phyloP scores from a whole-genome alignment of 1,140 invertebrate species.

The Calosoma granatense region DNA sequence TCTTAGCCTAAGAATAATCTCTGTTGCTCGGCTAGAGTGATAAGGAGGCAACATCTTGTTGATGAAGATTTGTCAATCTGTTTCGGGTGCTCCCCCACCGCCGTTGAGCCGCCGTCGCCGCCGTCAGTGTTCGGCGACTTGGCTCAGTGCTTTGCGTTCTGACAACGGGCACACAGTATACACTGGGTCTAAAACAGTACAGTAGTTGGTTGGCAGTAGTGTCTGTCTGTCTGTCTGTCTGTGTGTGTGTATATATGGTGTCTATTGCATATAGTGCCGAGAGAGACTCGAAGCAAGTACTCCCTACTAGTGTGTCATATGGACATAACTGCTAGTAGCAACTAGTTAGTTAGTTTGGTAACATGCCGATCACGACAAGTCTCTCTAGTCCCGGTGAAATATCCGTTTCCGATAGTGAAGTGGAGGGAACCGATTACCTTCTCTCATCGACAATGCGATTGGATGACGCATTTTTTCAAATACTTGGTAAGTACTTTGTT shows the following conservation, averaged over 20 bases:
- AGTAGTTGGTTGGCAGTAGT: too few relatives aligned
- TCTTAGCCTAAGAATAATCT: too few relatives aligned
- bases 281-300: too few relatives aligned
- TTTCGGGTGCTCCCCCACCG: background rate
- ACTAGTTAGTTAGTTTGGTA: background rate
- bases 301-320: background rate
- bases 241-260: too few relatives aligned
- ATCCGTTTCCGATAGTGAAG: constrained; percentile 36
- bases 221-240: too few relatives aligned
- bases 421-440: constrained; percentile 48
- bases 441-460: constrained; percentile 46
- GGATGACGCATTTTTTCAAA: constrained; percentile 46
- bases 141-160: too few relatives aligned
- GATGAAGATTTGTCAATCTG: background rate
- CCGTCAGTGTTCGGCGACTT: too few relatives aligned
- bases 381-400: constrained; percentile 27
- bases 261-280: too few relatives aligned
- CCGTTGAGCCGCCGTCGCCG: too few relatives aligned
- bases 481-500: constrained; percentile 38
- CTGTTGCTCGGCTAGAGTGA: too few relatives aligned
- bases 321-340: background rate
- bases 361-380: constrained; percentile 10
- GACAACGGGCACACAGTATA: too few relatives aligned
- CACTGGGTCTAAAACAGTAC: too few relatives aligned
- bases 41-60: background rate